These are phyloP conservation scores for Nephrotoma flavescens DNA, from an alignment of 2,888 invertebrate genomes.

Conservation along the genomic window DNA sequence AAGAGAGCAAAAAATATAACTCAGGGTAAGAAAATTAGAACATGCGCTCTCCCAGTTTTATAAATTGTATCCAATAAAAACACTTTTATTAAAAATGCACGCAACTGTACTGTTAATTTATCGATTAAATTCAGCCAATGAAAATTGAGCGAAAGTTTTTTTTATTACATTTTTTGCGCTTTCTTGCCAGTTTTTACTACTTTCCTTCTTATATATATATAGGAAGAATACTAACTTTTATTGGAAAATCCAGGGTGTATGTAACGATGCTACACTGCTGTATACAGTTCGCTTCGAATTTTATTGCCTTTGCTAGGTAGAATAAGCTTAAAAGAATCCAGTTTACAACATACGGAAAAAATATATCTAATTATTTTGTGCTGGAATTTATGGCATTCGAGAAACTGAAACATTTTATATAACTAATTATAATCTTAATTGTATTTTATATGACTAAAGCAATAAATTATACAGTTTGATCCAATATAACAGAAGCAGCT, in stretches of 20 bases:
- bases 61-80: background rate
- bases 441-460: background rate
- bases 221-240: background rate
- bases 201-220: background rate
- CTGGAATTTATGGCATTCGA: background rate
- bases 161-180: background rate
- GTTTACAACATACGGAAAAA: background rate
- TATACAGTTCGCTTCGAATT: background rate
- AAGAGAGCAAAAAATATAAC: background rate
- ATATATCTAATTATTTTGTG: background rate
- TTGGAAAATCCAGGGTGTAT: background rate
- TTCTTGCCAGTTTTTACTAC: background rate
- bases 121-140: background rate
- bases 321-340: background rate
- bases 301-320: background rate
- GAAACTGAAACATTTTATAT: background rate
- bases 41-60: background rate
- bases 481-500: background rate
- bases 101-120: background rate
- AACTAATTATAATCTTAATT: background rate
- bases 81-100: background rate
- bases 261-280: background rate
- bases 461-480: background rate
- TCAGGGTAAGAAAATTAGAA: background rate
- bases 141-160: background rate